Conservation (phyloP, 2,888 invertebrate species). For the Lepidocyrtoides sp. region DNA sequence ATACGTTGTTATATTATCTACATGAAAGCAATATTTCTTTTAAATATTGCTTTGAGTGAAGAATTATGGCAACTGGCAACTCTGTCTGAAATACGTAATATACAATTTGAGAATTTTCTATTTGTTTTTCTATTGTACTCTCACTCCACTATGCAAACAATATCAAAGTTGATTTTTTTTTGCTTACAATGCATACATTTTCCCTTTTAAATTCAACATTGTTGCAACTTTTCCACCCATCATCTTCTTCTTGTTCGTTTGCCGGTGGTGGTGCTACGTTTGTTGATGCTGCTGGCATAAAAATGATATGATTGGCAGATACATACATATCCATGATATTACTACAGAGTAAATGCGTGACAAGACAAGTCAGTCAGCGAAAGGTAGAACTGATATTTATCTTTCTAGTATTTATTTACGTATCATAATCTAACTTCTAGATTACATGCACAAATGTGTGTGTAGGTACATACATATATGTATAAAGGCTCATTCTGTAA, state of each 20-base stretch:
- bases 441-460: not conserved
- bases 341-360: conserved; percentile 66
- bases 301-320: conserved; percentile 72
- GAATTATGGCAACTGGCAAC: too few relatives aligned
- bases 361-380: too few relatives aligned
- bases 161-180: conserved; percentile 2
- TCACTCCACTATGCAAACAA: not conserved
- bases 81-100: too few relatives aligned
- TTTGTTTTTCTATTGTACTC: conserved; percentile 27
- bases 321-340: conserved; percentile 64
- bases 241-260: too few relatives aligned
- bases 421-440: too few relatives aligned
- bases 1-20: too few relatives aligned
- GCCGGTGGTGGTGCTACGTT: not conserved
- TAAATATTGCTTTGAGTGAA: too few relatives aligned
- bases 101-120: too few relatives aligned
- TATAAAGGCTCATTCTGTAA: not conserved
- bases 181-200: too few relatives aligned
- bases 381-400: conserved; percentile 44
- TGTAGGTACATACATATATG: not conserved
- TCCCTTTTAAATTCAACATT: too few relatives aligned
- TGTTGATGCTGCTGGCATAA: conserved; percentile 55
- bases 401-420: conserved; percentile 32
- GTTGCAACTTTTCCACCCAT: conserved; percentile 34
- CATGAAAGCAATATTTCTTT: too few relatives aligned